These are phyloP conservation scores for Pseudoatta argentina DNA, from an alignment of 1,140 invertebrate species.

Conservation along the genomic window DNA sequence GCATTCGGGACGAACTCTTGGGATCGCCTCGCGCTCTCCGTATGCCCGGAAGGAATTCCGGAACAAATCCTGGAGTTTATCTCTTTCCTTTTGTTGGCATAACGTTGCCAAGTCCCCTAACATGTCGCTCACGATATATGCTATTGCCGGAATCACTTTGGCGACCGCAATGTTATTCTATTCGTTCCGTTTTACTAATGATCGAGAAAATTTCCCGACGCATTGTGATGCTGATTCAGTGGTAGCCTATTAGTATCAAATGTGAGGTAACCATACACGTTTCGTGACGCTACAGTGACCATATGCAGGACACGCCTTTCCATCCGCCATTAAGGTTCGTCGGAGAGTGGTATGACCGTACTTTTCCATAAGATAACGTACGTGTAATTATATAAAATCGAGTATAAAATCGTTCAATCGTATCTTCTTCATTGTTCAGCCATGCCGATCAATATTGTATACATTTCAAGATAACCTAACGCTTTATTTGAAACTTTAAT, in stretches of 20 bases:
- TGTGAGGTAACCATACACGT: neutral
- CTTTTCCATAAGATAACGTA: constrained; percentile 30
- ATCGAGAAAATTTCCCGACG: neutral
- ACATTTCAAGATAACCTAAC: neutral
- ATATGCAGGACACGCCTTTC: neutral
- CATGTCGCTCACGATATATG: neutral
- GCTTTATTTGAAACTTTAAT: constrained; percentile 36
- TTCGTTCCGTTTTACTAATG: neutral
- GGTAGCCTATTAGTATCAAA: neutral
- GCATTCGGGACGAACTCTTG: constrained; percentile 62
- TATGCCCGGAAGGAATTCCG: constrained; percentile 46
- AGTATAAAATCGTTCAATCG: constrained; percentile 13
- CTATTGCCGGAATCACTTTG: neutral
- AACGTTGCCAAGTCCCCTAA: constrained; percentile 20
- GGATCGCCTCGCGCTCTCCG: constrained; percentile 28
- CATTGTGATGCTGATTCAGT: neutral
- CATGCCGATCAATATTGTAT: neutral
- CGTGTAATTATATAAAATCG: constrained; percentile 10
- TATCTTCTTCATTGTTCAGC: constrained; percentile 3
- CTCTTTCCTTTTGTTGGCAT: constrained; percentile 15
- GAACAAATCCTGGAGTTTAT: constrained; percentile 2
- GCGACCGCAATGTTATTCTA: constrained; percentile 3
- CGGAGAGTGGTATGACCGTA: neutral
- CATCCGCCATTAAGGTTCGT: constrained; percentile 20
- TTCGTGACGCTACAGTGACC: constrained; percentile 11